Base-by-base conservation (phyloP, 2,888 invertebrate genomes). In the Bugula neritina region DNA sequence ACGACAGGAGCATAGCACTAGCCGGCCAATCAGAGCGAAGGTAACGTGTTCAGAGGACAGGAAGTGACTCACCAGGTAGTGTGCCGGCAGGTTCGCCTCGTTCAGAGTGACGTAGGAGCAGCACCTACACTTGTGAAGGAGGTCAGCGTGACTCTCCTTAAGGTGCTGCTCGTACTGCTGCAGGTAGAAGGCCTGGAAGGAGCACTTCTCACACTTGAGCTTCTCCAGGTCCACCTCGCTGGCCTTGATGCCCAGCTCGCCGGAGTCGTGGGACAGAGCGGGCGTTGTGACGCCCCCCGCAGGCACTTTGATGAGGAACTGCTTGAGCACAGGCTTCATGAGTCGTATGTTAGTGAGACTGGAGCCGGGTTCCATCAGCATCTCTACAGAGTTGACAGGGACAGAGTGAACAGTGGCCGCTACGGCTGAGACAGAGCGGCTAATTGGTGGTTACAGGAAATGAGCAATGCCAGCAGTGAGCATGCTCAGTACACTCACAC, bases 81-180 rank as follows among this genome's bases (percentile, higher is more conserved):
- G 84, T 25, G 75, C 69, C 1, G 80, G 73, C 5, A 84, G 77
- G 34, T 80, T 81, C 5, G 80, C 79, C 55, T 77, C 74, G 23
- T 75, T 73, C 17, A 79, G 75, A 13, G 77, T 75, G 43, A 75
- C 69, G 70, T 74, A 78, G 34, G 73, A 73, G 58, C 80, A 80
- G 57, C 79, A 77, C 72, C 78, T 79, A 69, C 80, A 85, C 72
- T 81, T 81, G 72, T 77, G 76, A 1, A 80, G 77, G 70, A 80
- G 80, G 23, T 75, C 75, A 0, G 75, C 69, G 74, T 83, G 82
- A 2, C 75, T 75, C 1, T 77, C 75, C 63, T 63, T 63, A 23
- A 84, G 78, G 75, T 84, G 84, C 34, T 80, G 77, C 75, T 83
- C 81, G 74, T 80, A 83, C 77, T 84, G 84, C 73, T 84, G 80